Evolutionary conservation across 1,140 invertebrate species (phyloP), one percentile per base, ranked within the genome.

Genomic region (Gonioctena quinquepunctata): DNA sequence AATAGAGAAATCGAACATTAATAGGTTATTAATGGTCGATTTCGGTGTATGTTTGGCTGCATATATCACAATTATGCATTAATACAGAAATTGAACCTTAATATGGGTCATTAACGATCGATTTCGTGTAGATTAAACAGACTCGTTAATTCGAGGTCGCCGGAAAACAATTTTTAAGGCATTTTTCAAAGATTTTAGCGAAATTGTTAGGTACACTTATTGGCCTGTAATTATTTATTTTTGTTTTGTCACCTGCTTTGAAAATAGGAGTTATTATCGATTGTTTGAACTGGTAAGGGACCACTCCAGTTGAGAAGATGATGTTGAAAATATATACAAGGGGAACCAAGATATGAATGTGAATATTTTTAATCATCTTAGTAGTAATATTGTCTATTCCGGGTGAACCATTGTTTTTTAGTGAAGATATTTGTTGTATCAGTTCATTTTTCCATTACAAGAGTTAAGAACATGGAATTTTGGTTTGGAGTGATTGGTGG

Each of bases 111-210:
- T n/a, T n/a, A n/a, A n/a, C n/a, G n/a, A n/a, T n/a, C n/a, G n/a
- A n/a, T n/a, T n/a, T n/a, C n/a, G n/a, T n/a, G n/a, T n/a, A n/a
- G n/a, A n/a, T n/a, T n/a, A n/a, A n/a, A n/a, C n/a, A n/a, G n/a
- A n/a, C n/a, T n/a, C n/a, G n/a, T n/a, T n/a, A n/a, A n/a, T n/a
- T n/a, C n/a, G n/a, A n/a, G n/a, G n/a, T n/a, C n/a, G n/a, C n/a
- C n/a, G n/a, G n/a, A n/a, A n/a, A n/a, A n/a, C n/a, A n/a, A n/a
- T 8, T 33, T 33, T 33, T 33, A 11, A 65, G 59, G 6, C 71
- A 27, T 68, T 66, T 64, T 68, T 68, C 59, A 54, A 71, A 65
- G n/a, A 74, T 21, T 68, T 71, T 74, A 11, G 65, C 50, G 2
- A 74, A 50, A n/a, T 25, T 18, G 22, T 48, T 64, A 0, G 68